Percentiles rank a stretch among this genome's conserved stretches.
These are phyloP conservation scores for Amazona vittata DNA, from an alignment of 2,113 vertebrate species.

Conservation along the genomic window DNA sequence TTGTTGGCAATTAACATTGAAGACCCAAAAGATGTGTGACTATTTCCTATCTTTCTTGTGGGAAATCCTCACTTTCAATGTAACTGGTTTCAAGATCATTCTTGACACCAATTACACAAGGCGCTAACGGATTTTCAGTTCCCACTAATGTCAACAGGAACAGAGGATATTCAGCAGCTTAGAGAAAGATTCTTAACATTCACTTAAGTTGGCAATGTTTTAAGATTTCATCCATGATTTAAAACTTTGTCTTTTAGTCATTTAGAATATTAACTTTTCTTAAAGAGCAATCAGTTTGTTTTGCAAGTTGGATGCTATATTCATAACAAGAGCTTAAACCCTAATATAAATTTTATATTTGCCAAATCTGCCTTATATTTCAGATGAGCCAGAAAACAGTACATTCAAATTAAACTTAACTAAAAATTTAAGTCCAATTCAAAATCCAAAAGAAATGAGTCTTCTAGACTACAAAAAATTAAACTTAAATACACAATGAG, in stretches of 20 bases:
- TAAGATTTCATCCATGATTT: not conserved
- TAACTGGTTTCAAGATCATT: not conserved
- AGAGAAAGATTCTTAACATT: not conserved
- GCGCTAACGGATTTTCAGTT: not conserved
- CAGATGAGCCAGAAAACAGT: not conserved
- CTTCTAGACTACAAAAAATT: not conserved
- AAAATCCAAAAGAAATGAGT: not conserved
- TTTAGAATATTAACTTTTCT: not conserved
- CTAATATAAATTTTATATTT: not conserved
- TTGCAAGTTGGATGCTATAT: not conserved
- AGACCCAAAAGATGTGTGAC: not conserved
- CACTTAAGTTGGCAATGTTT: not conserved
- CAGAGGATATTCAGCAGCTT: not conserved
- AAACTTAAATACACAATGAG: not conserved
- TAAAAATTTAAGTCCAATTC: not conserved
- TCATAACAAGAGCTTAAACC: not conserved
- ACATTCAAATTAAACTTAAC: not conserved
- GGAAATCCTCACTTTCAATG: conserved; percentile 5
- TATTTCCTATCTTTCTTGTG: not conserved
- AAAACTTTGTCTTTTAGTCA: not conserved
- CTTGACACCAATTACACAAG: not conserved
- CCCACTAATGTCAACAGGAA: not conserved
- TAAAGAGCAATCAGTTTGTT: not conserved
- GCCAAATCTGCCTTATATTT: not conserved
- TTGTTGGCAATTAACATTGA: not conserved